A percentile compares a stretch with the other conserved stretches of the same genome.
Conservation (phyloP, 1,140 invertebrate species). For the Achroia grisella region DNA sequence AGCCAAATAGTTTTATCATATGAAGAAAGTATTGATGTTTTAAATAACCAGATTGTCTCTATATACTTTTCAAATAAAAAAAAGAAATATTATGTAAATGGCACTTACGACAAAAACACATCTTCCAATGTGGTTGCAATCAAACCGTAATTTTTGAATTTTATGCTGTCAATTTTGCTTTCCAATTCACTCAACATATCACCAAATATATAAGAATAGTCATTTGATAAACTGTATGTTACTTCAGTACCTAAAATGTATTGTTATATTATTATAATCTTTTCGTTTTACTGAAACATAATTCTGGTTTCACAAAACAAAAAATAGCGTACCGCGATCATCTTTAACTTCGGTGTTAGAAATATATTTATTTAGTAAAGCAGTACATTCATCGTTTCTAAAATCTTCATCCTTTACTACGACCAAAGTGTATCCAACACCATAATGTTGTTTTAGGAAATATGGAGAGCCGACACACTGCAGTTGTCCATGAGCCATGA, state of each 20-base stretch:
- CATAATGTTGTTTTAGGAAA: conserved; percentile 80
- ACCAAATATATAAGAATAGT: conserved; percentile 67
- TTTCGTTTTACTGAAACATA: too few relatives aligned
- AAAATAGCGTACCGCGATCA: conserved; percentile 42
- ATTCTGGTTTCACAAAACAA: too few relatives aligned
- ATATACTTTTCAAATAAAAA: neutral
- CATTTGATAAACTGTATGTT: conserved; percentile 67
- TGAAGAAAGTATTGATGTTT: too few relatives aligned
- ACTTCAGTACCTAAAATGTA: conserved; percentile 70
- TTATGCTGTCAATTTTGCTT: conserved; percentile 74
- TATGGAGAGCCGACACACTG: conserved; percentile 78
- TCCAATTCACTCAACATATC: conserved; percentile 81
- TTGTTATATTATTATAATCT: too few relatives aligned
- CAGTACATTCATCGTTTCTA: conserved; percentile 29
- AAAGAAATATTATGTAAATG: conserved; percentile 13
- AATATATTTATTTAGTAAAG: conserved; percentile 44
- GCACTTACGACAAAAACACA: conserved; percentile 89
- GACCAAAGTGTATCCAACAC: conserved; percentile 83
- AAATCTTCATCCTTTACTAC: conserved; percentile 59
- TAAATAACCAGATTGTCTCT: too few relatives aligned
- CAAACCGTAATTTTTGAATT: conserved; percentile 77
- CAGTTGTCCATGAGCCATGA: conserved; percentile 88
- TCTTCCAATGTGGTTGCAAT: conserved; percentile 90
- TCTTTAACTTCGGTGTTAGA: conserved; percentile 37
- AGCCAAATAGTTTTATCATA: too few relatives aligned